Evolutionary conservation across 2,888 invertebrate genomes (phyloP), one percentile per base, ranked within the genome.

Genomic region (Morpho achilles): DNA sequence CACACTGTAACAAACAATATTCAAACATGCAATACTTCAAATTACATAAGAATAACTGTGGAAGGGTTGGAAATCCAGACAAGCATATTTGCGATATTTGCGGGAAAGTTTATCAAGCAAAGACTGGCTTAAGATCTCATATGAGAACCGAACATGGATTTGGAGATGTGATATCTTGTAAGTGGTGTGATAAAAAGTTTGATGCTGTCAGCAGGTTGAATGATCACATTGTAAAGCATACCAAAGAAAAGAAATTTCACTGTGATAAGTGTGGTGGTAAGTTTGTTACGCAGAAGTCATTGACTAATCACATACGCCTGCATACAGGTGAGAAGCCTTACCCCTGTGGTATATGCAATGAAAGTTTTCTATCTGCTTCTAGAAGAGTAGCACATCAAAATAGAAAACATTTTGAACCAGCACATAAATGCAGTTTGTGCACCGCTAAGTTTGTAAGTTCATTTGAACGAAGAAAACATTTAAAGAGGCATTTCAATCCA

Each of bases 241-340:
- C 88, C 0, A 82, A 74, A 45, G 87, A 84, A 57, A 74, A 72
- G 22, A 87, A 87, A 41, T 87, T 80, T 46, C 71, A 74, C 9
- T 89, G 88, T 70, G 74, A 74, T 1, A 71, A 76, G 9, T 89
- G 88, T 64, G 81, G 81, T 2, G 79, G 79, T 0, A 80, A 76
- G 55, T 89, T 87, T 69, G 87, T 88, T 0, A 80, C 86, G 0
- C 73, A 72, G 51, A 79, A 83, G 2, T 86, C 88, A 1, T 69
- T 88, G 41, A 68, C 79, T 0, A 83, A 84, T 51, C 88, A 89
- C 59, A 77, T 70, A 1, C 70, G 88, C n/a, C 67, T 85, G 1
- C 88, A 89, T 59, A 88, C 88, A 0, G 88, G 88, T 0, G 88
- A 89, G 56, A 73, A 70, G 44, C 88, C 88, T 0, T 88, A 77